Conservation (phyloP, 1,140 invertebrate species). For the Drosophila sucinea region DNA sequence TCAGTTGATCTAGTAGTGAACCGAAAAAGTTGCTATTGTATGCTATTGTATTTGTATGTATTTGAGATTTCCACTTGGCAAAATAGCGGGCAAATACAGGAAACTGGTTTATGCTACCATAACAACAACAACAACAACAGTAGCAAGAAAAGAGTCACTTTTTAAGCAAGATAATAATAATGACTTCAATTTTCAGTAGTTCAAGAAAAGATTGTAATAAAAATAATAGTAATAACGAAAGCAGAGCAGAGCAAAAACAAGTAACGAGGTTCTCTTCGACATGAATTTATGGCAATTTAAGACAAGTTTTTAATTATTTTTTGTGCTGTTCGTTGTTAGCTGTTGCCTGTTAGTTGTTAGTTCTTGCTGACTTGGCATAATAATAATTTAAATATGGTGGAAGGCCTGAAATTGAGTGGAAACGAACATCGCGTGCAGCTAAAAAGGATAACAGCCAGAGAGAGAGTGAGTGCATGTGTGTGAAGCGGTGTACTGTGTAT, state of each 20-base stretch:
- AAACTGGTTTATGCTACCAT: slow-evolving; percentile 67
- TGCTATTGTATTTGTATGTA: not conserved
- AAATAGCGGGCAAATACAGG: slow-evolving; percentile 59
- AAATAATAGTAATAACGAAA: slow-evolving; percentile 53
- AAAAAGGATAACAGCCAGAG: slow-evolving; percentile 65
- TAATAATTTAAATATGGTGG: slow-evolving; percentile 75
- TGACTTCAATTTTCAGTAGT: slow-evolving; percentile 70
- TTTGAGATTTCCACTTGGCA: slow-evolving; percentile 64
- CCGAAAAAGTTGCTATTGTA: slow-evolving; percentile 41
- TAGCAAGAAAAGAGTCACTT: slow-evolving; percentile 34
- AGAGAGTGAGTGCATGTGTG: slow-evolving; percentile 18
- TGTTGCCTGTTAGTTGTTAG: slow-evolving; percentile 8
- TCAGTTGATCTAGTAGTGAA: slow-evolving; percentile 41
- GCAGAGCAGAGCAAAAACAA: slow-evolving; percentile 26
- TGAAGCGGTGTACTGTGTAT: too few relatives aligned
- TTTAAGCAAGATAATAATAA: slow-evolving; percentile 72
- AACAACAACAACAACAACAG: slow-evolving; percentile 42
- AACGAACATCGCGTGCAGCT: slow-evolving; percentile 77
- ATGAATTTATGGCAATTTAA: slow-evolving; percentile 81
- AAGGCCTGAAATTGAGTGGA: slow-evolving; percentile 70
- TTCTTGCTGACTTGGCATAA: slow-evolving; percentile 61
- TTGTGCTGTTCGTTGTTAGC: slow-evolving; percentile 30
- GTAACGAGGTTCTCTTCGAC: slow-evolving; percentile 64
- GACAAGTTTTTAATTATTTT: slow-evolving; percentile 82
- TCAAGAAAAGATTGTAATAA: slow-evolving; percentile 74